phyloP scores from a whole-genome alignment of 2,888 invertebrate species.

The Neoascia interrupta region DNA sequence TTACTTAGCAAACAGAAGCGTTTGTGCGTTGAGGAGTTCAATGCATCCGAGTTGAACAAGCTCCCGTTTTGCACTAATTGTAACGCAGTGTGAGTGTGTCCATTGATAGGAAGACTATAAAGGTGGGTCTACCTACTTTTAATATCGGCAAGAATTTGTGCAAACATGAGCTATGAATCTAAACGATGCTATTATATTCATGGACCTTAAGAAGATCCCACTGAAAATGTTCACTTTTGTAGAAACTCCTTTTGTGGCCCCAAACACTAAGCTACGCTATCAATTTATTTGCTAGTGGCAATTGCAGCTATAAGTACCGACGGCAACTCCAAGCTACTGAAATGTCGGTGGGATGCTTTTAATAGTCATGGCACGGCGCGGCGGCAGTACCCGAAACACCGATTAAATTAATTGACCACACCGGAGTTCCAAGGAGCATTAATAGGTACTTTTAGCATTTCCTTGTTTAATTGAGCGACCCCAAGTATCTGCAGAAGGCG shows the following conservation, averaged over 20 bases:
- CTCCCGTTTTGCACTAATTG: constrained; percentile 56
- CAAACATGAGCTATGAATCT: constrained; percentile 63
- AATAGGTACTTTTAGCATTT: not conserved
- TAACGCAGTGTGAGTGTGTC: constrained; percentile 26
- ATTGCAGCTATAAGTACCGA: constrained; percentile 37
- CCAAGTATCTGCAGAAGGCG: not conserved
- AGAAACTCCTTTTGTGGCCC: constrained; percentile 25
- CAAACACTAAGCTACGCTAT: too few species aligned
- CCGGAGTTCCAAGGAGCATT: not conserved
- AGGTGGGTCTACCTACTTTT: too few species aligned
- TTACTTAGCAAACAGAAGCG: constrained; percentile 53
- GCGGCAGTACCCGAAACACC: not conserved
- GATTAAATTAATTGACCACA: constrained; percentile 10
- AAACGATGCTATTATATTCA: too few species aligned
- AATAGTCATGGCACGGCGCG: too few species aligned
- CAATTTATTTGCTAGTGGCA: too few species aligned
- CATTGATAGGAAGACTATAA: too few species aligned
- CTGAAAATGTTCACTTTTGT: too few species aligned
- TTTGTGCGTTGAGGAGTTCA: constrained; percentile 27
- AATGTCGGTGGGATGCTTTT: not conserved
- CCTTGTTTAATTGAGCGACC: constrained; percentile 31
- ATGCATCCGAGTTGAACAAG: constrained; percentile 15
- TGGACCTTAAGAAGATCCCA: too few species aligned
- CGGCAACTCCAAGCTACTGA: constrained; percentile 19
- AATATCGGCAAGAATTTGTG: constrained; percentile 52